Evolutionary conservation across 2,113 vertebrate genomes (phyloP), one percentile per base, ranked within the genome.

Genomic region (Pachyramphus minor): DNA sequence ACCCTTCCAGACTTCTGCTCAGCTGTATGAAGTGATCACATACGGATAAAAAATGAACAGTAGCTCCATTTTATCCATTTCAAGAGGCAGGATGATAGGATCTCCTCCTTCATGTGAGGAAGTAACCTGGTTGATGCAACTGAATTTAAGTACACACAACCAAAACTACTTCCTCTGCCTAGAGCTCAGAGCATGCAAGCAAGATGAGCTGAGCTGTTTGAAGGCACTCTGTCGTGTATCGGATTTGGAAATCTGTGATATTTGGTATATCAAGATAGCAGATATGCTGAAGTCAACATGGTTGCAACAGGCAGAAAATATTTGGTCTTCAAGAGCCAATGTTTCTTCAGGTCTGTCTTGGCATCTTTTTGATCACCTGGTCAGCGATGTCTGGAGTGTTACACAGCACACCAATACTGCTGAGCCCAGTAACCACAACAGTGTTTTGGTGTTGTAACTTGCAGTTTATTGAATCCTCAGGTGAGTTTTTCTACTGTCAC

Each of bases 151-250:
- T 39, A 62, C 53, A 45, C 28, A 45, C 10, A 24, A 59, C 59
- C 33, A 66, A 28, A 89, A 59, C 31, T 33, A 11, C 44, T 59
- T 8, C 24, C 33, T 89, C 52, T 74, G 59, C 68, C 52, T 33
- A 33, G 67, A 66, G 22, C 59, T 50, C 31, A 28, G 59, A 44
- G 37, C 31, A 22, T 33, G 14, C 18, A 16, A 20, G 6, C 23
- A 52, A 28, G 10, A 24, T 37, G 12, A 80, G 31, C 35, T 56
- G 67, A 33, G 5, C 24, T 7, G 3, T 64, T 56, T 33, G 76
- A 42, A 58, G 76, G 58, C 0, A 3, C 30, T 72, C 5, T 0
- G 0, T 41, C 41, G 24, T 49, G 30, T 35, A 25, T 80, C 21
- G 31, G 35, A 28, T 58, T 14, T 80, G 31, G 50, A 31, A 31